Evolutionary conservation across 2,888 invertebrate species (phyloP).

Genomic region (Spisula subtruncata): DNA sequence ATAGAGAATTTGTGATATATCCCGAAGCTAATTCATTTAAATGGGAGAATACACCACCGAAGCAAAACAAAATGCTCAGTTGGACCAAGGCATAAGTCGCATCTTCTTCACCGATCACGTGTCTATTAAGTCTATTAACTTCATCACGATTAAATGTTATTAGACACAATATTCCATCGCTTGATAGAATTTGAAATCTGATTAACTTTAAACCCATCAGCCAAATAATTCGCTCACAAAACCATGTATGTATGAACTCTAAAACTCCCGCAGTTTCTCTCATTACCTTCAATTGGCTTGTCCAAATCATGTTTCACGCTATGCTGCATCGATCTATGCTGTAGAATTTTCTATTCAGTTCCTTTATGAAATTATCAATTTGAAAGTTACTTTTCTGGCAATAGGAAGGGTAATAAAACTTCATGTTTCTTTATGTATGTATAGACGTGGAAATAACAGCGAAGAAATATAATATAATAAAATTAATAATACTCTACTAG

Average conservation of each 20-base stretch:
- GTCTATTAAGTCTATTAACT: neutral
- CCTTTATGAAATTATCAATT: conserved; percentile 50
- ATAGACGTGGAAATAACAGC: conserved; percentile 33
- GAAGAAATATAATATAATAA: conserved; percentile 39
- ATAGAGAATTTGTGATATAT: too few relatives aligned
- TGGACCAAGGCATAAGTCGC: too few relatives aligned
- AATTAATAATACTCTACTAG: conserved; percentile 11
- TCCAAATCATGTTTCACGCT: conserved; percentile 67
- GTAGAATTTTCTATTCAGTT: conserved; percentile 47
- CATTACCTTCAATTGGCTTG: conserved; percentile 37
- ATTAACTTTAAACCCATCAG: conserved; percentile 61
- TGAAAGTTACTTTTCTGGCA: conserved; percentile 54
- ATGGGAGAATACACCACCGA: too few relatives aligned
- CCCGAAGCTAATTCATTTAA: too few relatives aligned
- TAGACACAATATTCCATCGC: conserved; percentile 50
- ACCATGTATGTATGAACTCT: conserved; percentile 33
- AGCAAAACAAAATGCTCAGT: too few relatives aligned
- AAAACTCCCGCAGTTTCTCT: conserved; percentile 42
- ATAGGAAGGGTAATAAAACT: conserved; percentile 35
- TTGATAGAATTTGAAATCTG: conserved; percentile 53
- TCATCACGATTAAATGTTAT: conserved; percentile 46
- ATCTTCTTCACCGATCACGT: neutral
- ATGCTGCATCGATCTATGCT: conserved; percentile 50
- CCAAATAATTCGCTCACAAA: conserved; percentile 62
- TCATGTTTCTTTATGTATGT: conserved; percentile 29